Base-by-base conservation (phyloP, 2,797 vertebrate genomes). In the Bufotes viridis region DNA sequence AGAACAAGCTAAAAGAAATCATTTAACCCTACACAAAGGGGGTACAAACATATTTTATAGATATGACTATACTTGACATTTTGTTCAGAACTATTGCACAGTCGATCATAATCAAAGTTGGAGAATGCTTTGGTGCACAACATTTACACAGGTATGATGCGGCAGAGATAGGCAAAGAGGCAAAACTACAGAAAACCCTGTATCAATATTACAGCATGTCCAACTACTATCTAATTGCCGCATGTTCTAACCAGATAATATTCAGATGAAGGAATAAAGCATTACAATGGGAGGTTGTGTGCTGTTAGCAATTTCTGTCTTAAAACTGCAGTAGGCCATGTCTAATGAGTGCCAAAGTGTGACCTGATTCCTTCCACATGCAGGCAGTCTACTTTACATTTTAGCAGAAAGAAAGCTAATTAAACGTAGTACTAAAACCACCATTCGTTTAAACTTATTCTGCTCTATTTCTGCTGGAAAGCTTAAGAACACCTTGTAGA, bases 311-410 rank as follows among this genome's bases (percentile, higher is more conserved):
- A 76, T 75, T 49, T 34, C 20, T 63, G 34, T 17, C 67, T 14
- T 67, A 65, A 34, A 80, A 81, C 10, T 20, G 49, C 67, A 80
- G 55, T 61, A 74, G 65, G 55, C 55, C 22, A 81, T 63, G 60
- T 81, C 34, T 81, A 81, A 87, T 81, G 34, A 81, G n/a, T 22
- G 67, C 29, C 70, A 80, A 86, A 63, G 53, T n/a, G 67, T 65
- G 58, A 63, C 72, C 84, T n/a, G 22, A 53, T 85, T 61, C 42
- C 14, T 42, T 51, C 8, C 70, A 75, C 26, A 22, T 55, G 57
- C 3, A 75, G 57, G 57, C 3, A 75, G 57, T 29, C 70, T 63
- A 17, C 42, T 65, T 63, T 7, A 63, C 10, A 9, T 78, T 85
- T 29, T 76, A 53, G 49, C n/a, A 53, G 15, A n/a, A 75, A 51